Evolutionary conservation across 92 coral and sea anemone genomes (phyloP), one percentile per base, ranked within the genome.

Genomic region (Palythoa grandis): DNA sequence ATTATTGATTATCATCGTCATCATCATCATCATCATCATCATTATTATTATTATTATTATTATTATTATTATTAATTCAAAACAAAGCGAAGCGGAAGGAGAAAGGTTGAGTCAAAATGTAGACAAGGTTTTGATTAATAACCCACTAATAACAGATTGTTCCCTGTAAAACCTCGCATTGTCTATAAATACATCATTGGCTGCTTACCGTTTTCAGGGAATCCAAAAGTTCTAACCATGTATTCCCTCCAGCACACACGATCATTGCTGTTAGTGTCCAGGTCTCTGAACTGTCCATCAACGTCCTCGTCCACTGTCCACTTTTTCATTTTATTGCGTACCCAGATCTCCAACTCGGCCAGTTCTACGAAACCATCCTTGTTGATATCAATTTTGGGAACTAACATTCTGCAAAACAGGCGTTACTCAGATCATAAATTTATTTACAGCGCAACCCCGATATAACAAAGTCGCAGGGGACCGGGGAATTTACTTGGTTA

Each of bases 301-400:
- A 92, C 89, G 53, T 94, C 98, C 82, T 96, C 98, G 85, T 96
- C 86, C 12, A 92, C 98, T 16, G 98, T 93, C 98, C 98, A 96
- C 77, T 88, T 92, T 82, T 94, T 95, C 92, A 96, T 84, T 84
- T 92, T 94, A 85, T 96, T 96, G 88, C 95, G 91, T 61, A 96
- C 90, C 98, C 98, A 96, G 93, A 94, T 96, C 92, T 89, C 95
- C 73, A 96, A 74, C 85, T 96, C 98, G 54, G 93, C 94, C 72
- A 92, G 96, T 37, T 94, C 98, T 37, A 96, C 96, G 52, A 91
- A 91, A 20, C 98, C 96, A 83, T 96, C 98, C 52, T 96, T 96
- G 93, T 94, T 96, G 66, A 92, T 92, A 25, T 96, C 98, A 29
- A 96, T 96, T 53, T 93, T 91, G 2, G 98, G 98, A 7, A 96